Evolutionary conservation across 2,888 invertebrate species (phyloP).

Genomic region (Lacanobia oleracea): DNA sequence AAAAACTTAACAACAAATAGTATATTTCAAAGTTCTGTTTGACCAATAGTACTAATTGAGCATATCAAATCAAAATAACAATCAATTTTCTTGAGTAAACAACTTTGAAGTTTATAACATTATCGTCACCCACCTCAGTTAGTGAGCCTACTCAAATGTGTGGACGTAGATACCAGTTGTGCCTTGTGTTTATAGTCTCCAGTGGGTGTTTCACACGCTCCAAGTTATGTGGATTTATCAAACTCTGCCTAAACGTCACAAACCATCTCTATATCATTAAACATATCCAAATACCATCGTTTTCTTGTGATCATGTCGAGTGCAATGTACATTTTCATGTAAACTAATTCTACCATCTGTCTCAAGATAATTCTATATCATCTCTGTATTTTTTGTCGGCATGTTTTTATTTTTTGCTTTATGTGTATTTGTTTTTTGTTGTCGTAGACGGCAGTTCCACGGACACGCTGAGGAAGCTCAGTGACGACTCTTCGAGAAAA

Average conservation of each 20-base stretch:
- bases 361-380: conserved; percentile 67
- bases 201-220: conserved; percentile 75
- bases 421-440: conserved; percentile 87
- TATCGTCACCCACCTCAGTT: conserved; percentile 74
- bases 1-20: conserved; percentile 17
- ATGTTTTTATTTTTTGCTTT: conserved; percentile 87
- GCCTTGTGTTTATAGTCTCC: conserved; percentile 68
- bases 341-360: conserved; percentile 66
- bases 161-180: conserved; percentile 72
- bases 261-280: conserved; percentile 66
- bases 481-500: conserved; percentile 89
- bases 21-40: conserved; percentile 15
- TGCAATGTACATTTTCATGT: conserved; percentile 65
- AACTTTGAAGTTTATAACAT: conserved; percentile 69
- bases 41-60: conserved; percentile 46
- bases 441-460: conserved; percentile 89
- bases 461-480: conserved; percentile 87
- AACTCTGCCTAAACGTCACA: conserved; percentile 76
- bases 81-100: conserved; percentile 67
- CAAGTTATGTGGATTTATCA: conserved; percentile 68
- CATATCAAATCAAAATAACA: conserved; percentile 57
- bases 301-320: conserved; percentile 61
- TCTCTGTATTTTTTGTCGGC: conserved; percentile 78
- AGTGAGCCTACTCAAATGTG: conserved; percentile 77
- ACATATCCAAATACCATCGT: conserved; percentile 65